Conservation (phyloP, 2,888 invertebrate species). For the Xestia c-nigrum region DNA sequence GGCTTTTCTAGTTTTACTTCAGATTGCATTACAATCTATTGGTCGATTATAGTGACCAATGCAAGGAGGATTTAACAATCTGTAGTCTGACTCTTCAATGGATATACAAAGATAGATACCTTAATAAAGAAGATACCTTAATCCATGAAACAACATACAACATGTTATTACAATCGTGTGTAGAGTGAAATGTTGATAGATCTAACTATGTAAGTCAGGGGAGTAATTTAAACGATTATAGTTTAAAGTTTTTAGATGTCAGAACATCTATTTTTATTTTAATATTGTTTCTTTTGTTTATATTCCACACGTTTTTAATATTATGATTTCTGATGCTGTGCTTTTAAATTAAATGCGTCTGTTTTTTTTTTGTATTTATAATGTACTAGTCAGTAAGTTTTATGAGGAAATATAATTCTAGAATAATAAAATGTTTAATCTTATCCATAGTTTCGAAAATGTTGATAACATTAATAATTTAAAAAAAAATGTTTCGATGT, state of each 20-base stretch:
- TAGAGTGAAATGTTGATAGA: conserved; percentile 57
- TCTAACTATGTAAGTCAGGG: conserved; percentile 59
- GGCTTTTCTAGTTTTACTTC: neutral
- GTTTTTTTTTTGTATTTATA: conserved; percentile 76
- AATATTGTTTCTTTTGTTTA: conserved; percentile 53
- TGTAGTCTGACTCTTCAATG: conserved; percentile 11
- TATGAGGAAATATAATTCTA: conserved; percentile 65
- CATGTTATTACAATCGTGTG: conserved; percentile 35
- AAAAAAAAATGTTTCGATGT: conserved; percentile 46
- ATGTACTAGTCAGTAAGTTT: conserved; percentile 87
- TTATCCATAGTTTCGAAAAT: conserved; percentile 59
- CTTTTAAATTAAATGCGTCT: conserved; percentile 64
- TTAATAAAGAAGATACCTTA: too few relatives aligned
- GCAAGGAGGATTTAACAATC: conserved; percentile 6
- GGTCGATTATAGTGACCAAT: conserved; percentile 10
- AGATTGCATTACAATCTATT: conserved; percentile 11
- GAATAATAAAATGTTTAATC: conserved; percentile 63
- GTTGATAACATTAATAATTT: conserved; percentile 54
- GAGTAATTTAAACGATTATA: conserved; percentile 48
- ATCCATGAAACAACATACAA: conserved; percentile 40
- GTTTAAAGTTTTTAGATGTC: conserved; percentile 26
- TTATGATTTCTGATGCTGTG: conserved; percentile 68
- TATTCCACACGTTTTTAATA: conserved; percentile 62
- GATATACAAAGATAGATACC: conserved; percentile 34
- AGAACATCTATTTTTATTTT: conserved; percentile 46